phyloP scores from a whole-genome alignment of 1,140 invertebrate genomes.

The Piezodorus guildinii region DNA sequence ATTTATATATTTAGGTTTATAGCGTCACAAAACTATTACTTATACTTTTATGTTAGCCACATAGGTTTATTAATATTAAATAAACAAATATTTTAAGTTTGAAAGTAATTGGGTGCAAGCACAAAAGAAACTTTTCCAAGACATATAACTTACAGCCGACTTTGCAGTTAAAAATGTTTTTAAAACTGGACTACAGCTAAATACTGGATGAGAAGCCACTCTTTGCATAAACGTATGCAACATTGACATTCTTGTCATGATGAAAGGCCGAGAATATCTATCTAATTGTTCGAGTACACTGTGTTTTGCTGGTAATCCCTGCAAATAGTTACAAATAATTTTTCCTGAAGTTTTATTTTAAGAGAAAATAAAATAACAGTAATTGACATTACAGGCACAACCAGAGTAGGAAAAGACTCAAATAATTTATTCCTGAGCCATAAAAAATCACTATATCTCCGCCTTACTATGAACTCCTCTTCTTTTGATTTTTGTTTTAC shows the following conservation, averaged over 20 bases:
- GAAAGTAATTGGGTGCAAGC: too few relatives aligned
- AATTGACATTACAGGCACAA: slow-evolving; percentile 47
- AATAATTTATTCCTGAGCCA: slow-evolving; percentile 57
- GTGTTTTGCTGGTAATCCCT: slow-evolving; percentile 65
- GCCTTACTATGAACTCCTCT: slow-evolving; percentile 52
- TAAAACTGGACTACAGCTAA: slow-evolving; percentile 55
- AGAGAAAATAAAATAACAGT: too few relatives aligned
- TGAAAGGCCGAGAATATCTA: slow-evolving; percentile 63
- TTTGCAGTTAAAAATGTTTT: slow-evolving; percentile 56
- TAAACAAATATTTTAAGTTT: too few relatives aligned
- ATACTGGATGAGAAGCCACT: slow-evolving; percentile 53
- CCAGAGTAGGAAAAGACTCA: slow-evolving; percentile 51
- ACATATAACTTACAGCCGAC: slow-evolving; percentile 41
- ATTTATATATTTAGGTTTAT: background rate
- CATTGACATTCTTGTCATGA: slow-evolving; percentile 54
- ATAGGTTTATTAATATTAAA: too few relatives aligned
- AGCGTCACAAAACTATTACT: too few relatives aligned
- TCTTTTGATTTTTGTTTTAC: slow-evolving; percentile 51
- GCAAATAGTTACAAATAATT: slow-evolving; percentile 29
- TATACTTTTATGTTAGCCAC: too few relatives aligned
- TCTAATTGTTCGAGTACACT: slow-evolving; percentile 55
- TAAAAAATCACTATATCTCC: slow-evolving; percentile 64
- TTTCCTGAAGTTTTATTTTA: too few relatives aligned
- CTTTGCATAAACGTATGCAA: slow-evolving; percentile 56
- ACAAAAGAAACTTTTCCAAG: too few relatives aligned